Evolutionary conservation across 92 coral and sea anemone genomes (phyloP).

Genomic region (Epizoanthus fatuus): DNA sequence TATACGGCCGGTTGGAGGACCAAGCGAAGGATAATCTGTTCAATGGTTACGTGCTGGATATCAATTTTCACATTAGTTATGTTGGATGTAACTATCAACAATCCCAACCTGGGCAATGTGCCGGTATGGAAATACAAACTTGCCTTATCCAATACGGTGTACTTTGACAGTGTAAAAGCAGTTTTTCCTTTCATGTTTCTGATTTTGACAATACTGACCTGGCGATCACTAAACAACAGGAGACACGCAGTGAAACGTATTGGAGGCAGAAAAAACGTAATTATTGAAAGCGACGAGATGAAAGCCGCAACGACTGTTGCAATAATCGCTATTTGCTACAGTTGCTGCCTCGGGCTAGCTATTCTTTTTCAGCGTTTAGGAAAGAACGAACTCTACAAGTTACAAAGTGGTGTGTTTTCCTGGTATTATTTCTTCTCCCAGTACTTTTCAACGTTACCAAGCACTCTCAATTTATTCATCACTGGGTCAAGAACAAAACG

Average conservation of each 20-base stretch:
- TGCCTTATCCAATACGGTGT: constrained; percentile 21
- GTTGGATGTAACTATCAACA: constrained; percentile 17
- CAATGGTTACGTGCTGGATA: constrained; percentile 9
- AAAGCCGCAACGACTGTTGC: constrained; percentile 33
- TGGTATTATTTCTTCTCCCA: neutral
- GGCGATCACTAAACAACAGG: constrained; percentile 14
- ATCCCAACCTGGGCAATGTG: constrained; percentile 17
- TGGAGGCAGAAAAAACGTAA: constrained; percentile 19
- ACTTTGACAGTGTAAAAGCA: constrained; percentile 25
- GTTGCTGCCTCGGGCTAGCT: constrained; percentile 14
- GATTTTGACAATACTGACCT: constrained; percentile 7
- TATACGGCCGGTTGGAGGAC: constrained; percentile 32
- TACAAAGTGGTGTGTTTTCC: too few species aligned
- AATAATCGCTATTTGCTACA: constrained; percentile 2
- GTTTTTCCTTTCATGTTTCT: constrained; percentile 7
- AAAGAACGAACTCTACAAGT: constrained; percentile 16
- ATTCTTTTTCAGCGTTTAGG: constrained; percentile 16
- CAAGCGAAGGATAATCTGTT: constrained; percentile 2
- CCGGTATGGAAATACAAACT: constrained; percentile 40
- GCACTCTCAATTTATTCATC: constrained; percentile 1
- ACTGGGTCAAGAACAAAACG: constrained; percentile 31
- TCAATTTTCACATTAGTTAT: neutral
- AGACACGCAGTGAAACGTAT: constrained; percentile 12
- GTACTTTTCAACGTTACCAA: neutral
- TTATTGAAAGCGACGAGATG: constrained; percentile 24